Conservation (phyloP, 2,888 invertebrate species). For the Mamestra brassicae region DNA sequence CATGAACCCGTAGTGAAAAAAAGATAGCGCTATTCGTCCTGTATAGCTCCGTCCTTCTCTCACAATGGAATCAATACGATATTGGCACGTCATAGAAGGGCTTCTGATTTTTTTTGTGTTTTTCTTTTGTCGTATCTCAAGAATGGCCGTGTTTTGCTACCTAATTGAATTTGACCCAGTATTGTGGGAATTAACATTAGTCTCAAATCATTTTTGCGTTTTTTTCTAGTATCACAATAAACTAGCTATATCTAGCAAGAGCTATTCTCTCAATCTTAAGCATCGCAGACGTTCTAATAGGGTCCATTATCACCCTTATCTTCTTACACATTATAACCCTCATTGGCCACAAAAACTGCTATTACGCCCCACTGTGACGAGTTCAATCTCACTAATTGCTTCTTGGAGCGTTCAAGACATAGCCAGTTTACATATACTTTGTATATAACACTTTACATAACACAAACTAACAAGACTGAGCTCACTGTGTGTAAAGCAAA, state of each 20-base stretch:
- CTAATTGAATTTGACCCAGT: neutral
- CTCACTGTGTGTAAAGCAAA: constrained; percentile 63
- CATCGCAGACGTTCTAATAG: neutral
- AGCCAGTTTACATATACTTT: constrained; percentile 9
- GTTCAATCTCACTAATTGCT: constrained; percentile 29
- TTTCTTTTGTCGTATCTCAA: too few relatives aligned
- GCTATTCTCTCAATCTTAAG: neutral
- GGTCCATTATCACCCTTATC: constrained; percentile 15
- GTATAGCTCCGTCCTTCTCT: too few relatives aligned
- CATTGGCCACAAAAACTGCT: constrained; percentile 20
- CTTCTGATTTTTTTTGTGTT: too few relatives aligned
- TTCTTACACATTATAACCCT: constrained; percentile 17
- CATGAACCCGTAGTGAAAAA: too few relatives aligned
- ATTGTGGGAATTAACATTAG: neutral
- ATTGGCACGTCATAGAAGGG: too few relatives aligned
- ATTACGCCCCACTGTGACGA: constrained; percentile 6
- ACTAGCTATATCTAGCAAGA: neutral
- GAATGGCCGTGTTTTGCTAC: too few relatives aligned
- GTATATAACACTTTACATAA: constrained; percentile 40
- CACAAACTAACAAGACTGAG: constrained; percentile 53
- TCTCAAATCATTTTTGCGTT: neutral
- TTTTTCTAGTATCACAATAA: neutral
- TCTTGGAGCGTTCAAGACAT: constrained; percentile 3
- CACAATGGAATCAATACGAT: too few relatives aligned
- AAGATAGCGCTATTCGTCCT: too few relatives aligned